Conservation (phyloP, 2,797 vertebrate species). For the Catostomus latipinnis region DNA sequence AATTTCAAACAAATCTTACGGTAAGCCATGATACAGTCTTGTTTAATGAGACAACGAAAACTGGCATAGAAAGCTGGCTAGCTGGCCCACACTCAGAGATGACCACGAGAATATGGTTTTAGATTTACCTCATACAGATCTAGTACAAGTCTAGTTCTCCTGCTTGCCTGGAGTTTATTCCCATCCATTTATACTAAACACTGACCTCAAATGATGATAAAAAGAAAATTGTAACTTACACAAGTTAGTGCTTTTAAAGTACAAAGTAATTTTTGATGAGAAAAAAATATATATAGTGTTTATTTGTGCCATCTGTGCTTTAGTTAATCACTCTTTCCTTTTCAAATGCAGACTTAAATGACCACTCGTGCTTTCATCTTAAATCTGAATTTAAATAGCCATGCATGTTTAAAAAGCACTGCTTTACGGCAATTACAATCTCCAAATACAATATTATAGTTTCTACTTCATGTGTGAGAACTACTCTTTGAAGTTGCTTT, state of each 20-base stretch:
- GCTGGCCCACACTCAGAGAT: slow-evolving; percentile 39
- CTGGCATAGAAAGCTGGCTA: slow-evolving; percentile 33
- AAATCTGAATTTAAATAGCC: slow-evolving; percentile 19
- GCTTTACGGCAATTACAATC: slow-evolving; percentile 2
- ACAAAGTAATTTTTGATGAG: neutral
- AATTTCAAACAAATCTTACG: slow-evolving; percentile 44
- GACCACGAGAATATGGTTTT: slow-evolving; percentile 55
- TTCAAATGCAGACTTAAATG: neutral
- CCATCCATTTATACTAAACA: slow-evolving; percentile 38
- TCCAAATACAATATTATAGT: neutral
- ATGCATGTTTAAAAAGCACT: neutral
- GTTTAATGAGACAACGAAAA: slow-evolving; percentile 42
- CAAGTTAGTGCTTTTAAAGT: neutral
- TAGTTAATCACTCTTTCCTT: slow-evolving; percentile 13
- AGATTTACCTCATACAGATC: slow-evolving; percentile 36
- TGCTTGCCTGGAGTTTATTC: slow-evolving; percentile 22
- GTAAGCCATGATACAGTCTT: slow-evolving; percentile 47
- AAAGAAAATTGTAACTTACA: slow-evolving; percentile 29
- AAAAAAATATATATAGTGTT: slow-evolving; percentile 1
- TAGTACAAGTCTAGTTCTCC: neutral
- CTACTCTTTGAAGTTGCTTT: slow-evolving; percentile 12
- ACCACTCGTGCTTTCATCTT: neutral
- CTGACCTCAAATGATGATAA: slow-evolving; percentile 11
- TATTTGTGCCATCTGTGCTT: neutral
- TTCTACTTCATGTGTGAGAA: slow-evolving; percentile 1